Base-by-base conservation (phyloP, 2,113 vertebrate genomes). In the Equus quagga region DNA sequence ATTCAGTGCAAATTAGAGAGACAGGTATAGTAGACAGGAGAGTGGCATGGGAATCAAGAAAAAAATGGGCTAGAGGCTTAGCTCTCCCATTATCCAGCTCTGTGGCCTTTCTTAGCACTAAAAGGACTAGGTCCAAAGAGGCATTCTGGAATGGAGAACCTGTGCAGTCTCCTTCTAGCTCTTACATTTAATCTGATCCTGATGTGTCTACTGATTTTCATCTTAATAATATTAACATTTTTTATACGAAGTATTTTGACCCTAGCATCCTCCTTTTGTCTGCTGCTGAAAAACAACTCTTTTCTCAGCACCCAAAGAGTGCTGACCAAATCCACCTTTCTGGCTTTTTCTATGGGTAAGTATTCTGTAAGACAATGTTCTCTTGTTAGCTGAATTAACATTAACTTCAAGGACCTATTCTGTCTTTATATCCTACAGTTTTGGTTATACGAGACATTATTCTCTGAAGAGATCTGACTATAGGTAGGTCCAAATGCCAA, bases 401-500 rank as follows among this genome's bases (percentile, higher is more conserved):
- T 67, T 56, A 95, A 87, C 26, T 93, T 83, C 21, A 83, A 91
- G 36, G 28, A 88, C n/a, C 41, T 93, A 82, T 49, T 95, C 19
- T 82, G 41, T 85, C 65, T 41, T 93, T 82, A 89, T 3, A 78
- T 28, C 26, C 88, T 44, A 83, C 3, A 14, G 56, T 31, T 90
- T 87, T 91, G 33, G 31, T 95, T 92, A 73, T 69, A 92, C 67
- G 90, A 94, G 60, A 93, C 3, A 56, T n/a, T 41, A 70, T 65
- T 87, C 49, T 26, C 24, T 49, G 56, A 95, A 91, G 15, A 85
- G 6, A 49, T 86, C 13, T 92, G 26, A 84, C 28, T 75, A 58
- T 9, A 85, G 41, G 21, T 2, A 78, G 46, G 31, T 67, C 31
- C 49, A 82, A 94, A 85, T 51, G n/a, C 41, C 62, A 79, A 17